These are phyloP conservation scores for Palythoa caribaeorum DNA, from an alignment of 92 coral and sea anemone genomes.

Conservation along the genomic window DNA sequence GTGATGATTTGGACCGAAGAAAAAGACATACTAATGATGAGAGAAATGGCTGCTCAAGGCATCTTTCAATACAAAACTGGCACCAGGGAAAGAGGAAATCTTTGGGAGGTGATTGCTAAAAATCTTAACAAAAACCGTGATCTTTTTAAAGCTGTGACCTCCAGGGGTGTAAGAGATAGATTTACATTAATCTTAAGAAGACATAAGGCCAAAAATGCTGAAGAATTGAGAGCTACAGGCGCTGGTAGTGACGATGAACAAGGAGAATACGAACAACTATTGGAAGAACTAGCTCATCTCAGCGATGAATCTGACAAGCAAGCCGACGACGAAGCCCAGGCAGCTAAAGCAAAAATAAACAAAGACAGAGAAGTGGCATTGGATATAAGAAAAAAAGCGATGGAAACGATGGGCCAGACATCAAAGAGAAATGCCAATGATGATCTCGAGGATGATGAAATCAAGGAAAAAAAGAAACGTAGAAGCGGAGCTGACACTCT, in stretches of 20 bases:
- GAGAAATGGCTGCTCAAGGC: conserved; percentile 16
- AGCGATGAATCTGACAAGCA: conserved; percentile 38
- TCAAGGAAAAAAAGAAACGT: conserved; percentile 47
- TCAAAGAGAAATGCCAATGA: conserved; percentile 46
- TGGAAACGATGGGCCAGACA: conserved; percentile 54
- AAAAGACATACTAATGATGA: conserved; percentile 21
- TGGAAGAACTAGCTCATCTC: conserved; percentile 36
- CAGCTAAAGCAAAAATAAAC: conserved; percentile 21
- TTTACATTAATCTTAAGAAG: conserved; percentile 36
- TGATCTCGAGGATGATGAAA: conserved; percentile 37
- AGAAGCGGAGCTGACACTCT: conserved; percentile 44
- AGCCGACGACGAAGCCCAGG: conserved; percentile 19
- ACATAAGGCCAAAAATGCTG: conserved; percentile 43
- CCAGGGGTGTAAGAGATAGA: conserved; percentile 46
- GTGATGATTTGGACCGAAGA: conserved; percentile 26
- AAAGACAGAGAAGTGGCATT: conserved; percentile 13
- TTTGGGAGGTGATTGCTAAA: conserved; percentile 51
- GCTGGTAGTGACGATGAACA: conserved; percentile 21
- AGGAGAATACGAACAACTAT: conserved; percentile 31
- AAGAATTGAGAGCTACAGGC: conserved; percentile 21
- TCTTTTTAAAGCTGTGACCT: conserved; percentile 31
- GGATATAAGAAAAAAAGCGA: conserved; percentile 35
- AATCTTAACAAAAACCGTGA: conserved; percentile 37
- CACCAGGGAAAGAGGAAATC: conserved; percentile 59
- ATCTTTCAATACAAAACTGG: background rate